phyloP scores from a whole-genome alignment of 2,797 vertebrate genomes.

The Heterohyrax brucei region DNA sequence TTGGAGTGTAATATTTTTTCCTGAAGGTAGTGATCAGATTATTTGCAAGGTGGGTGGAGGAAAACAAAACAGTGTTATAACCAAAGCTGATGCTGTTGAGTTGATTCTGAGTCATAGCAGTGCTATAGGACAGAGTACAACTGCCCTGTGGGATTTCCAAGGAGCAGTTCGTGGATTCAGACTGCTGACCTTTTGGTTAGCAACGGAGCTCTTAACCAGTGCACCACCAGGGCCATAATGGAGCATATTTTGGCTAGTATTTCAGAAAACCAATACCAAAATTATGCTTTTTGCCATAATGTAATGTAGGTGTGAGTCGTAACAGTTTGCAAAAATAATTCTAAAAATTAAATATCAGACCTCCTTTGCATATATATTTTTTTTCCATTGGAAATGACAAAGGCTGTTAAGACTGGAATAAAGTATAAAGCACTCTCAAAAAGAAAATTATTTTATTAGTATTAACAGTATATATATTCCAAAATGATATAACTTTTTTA shows the following conservation, averaged over 20 bases:
- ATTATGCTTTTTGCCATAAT: conserved; percentile 38
- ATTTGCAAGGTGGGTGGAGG: not conserved
- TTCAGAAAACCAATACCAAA: conserved; percentile 49
- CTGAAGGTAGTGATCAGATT: conserved; percentile 51
- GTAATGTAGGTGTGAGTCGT: not conserved
- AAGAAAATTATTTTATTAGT: conserved; percentile 83
- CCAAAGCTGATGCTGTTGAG: too few relatives aligned
- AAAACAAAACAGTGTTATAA: conserved; percentile 69
- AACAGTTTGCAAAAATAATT: conserved; percentile 53
- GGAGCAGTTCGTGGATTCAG: too few relatives aligned
- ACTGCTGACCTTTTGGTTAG: too few relatives aligned
- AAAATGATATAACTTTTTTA: conserved; percentile 28
- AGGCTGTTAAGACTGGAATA: conserved; percentile 84
- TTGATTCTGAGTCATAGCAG: too few relatives aligned
- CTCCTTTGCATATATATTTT: not conserved
- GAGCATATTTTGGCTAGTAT: conserved; percentile 24
- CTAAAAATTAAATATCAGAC: conserved; percentile 49
- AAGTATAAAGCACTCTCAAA: conserved; percentile 83
- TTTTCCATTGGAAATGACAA: conserved; percentile 83
- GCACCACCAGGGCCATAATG: not conserved
- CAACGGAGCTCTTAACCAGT: too few relatives aligned
- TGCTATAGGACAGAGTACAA: too few relatives aligned
- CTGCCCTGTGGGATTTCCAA: too few relatives aligned
- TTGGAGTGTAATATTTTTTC: conserved; percentile 59
- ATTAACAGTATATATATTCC: conserved; percentile 47